phyloP scores from a whole-genome alignment of 2,888 invertebrate genomes.

The Athalia circularis region DNA sequence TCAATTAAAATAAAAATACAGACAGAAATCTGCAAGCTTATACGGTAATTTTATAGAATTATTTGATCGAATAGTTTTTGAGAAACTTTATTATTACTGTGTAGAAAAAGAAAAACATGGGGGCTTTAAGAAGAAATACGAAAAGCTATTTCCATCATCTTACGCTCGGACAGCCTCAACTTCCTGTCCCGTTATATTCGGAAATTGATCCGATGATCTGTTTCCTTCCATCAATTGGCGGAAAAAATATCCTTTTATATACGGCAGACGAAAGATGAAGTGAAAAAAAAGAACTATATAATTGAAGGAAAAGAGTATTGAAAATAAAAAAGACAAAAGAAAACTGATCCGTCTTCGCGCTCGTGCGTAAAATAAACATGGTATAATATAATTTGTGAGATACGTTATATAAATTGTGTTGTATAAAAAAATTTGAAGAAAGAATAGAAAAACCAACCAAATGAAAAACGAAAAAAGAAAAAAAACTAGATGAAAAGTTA shows the following conservation, averaged over 20 bases:
- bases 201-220: conserved; percentile 7
- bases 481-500: neutral
- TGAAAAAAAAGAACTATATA: neutral
- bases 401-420: too few relatives aligned
- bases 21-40: too few relatives aligned
- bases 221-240: neutral
- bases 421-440: too few relatives aligned
- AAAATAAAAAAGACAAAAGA: too few relatives aligned
- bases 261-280: neutral
- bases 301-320: too few relatives aligned
- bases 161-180: neutral
- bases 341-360: too few relatives aligned
- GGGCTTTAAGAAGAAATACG: neutral
- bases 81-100: neutral
- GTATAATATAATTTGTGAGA: too few relatives aligned
- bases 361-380: too few relatives aligned
- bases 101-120: too few relatives aligned
- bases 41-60: neutral
- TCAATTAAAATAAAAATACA: neutral
- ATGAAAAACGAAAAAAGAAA: neutral
- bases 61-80: neutral
- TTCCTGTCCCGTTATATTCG: neutral
- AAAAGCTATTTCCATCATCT: neutral
- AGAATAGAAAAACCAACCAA: neutral
- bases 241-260: neutral